Evolutionary conservation across 2,113 vertebrate species (phyloP).

Genomic region (Peromyscus californicus): DNA sequence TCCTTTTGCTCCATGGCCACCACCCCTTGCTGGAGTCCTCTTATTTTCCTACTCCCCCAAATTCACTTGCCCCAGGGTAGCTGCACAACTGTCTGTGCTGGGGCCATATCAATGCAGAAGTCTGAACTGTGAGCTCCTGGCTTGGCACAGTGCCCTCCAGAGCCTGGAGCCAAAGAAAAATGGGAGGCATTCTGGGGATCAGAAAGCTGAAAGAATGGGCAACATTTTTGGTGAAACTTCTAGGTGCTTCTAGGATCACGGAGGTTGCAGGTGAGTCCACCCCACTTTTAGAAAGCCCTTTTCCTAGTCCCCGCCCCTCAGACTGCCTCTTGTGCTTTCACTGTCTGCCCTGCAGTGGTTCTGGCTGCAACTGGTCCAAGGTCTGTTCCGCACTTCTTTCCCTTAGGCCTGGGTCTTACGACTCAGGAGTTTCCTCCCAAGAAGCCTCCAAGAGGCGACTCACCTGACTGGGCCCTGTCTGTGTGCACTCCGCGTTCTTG

Average conservation of each 20-base stretch:
- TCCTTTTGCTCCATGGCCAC: background rate
- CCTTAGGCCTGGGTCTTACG: background rate
- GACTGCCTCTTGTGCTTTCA: background rate
- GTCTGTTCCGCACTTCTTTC: background rate
- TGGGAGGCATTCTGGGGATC: background rate
- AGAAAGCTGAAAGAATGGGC: background rate
- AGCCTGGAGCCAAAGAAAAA: background rate
- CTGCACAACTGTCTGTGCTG: background rate
- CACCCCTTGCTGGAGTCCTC: background rate
- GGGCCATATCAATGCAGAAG: background rate
- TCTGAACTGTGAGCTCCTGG: background rate
- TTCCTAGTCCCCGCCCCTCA: background rate
- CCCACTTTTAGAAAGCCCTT: background rate
- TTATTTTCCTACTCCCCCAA: too few species aligned
- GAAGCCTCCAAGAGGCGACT: background rate
- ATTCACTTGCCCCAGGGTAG: background rate
- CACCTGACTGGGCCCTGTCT: constrained; percentile 95
- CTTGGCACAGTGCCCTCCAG: background rate
- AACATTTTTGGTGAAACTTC: background rate
- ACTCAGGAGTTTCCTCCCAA: background rate
- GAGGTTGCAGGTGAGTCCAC: background rate
- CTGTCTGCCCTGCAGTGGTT: background rate
- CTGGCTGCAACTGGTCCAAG: background rate
- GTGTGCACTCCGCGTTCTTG: constrained; percentile 92
- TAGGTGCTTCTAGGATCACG: background rate